Base-by-base conservation (phyloP, 1,140 invertebrate genomes). In the Zaprionus inermis region DNA sequence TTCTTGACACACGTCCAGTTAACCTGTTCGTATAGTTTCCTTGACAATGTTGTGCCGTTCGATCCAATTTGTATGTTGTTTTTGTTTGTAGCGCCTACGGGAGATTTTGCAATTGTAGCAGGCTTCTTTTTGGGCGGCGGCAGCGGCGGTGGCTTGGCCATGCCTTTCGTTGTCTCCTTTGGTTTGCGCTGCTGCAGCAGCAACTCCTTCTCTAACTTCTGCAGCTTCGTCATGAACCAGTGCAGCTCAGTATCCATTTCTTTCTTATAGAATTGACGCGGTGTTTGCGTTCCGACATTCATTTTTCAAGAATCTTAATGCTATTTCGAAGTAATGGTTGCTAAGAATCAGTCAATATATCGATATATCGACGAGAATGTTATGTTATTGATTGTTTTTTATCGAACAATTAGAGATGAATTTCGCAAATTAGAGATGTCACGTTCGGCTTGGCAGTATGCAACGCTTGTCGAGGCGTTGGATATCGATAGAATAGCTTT, bases 251-350 rank as follows among this genome's bases (percentile, higher is more conserved):
- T 1, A 56, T 71, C 28, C 1, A 14, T 0, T 36, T 55, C 38
- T 1, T 1, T 1, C 10, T n/a, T 16, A 14, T 56, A 71, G 6
- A 71, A 20, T 1, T 9, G 1, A 11, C 30, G 24, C 1, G 68
- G 68, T 10, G 59, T 71, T 22, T 71, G 68, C 3, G 68, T 64
- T 2, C 11, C 1, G 6, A 34, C 38, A 46, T 71, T n/a, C 59
- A 71, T 64, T 55, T 20, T 36, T 3, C 4, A 12, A 1, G 20
- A 28, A 28, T 28, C 5, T 28, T 28, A 28, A 28, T 28, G 24
- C 24, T 1, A 5, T 2, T 4, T 4, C 4, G 4, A 4, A n/a
- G n/a, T n/a, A n/a, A n/a, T n/a, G 22, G 22, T 28, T 28, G 24
- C 24, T 5, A 5, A 4, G 24, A 28, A 28, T 28, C 3, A 5